These are phyloP conservation scores for Hycleus cichorii DNA, from an alignment of 1,140 invertebrate genomes.

Conservation along the genomic window DNA sequence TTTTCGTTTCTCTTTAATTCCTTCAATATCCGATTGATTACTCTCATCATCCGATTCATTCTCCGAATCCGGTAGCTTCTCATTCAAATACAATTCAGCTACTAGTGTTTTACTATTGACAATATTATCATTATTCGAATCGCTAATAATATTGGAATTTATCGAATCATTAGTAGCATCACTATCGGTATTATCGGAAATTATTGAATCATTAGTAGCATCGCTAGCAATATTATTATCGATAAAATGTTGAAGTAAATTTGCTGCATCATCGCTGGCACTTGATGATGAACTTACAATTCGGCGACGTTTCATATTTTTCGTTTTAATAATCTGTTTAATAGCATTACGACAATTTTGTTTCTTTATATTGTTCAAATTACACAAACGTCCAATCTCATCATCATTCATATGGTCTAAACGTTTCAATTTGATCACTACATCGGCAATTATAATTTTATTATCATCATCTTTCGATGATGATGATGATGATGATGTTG, in stretches of 20 bases:
- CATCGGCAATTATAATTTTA: too few species aligned
- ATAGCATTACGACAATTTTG: background rate
- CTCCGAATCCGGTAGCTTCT: too few species aligned
- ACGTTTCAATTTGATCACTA: too few species aligned
- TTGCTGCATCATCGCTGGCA: background rate
- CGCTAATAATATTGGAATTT: background rate
- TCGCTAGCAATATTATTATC: background rate
- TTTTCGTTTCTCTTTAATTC: too few species aligned
- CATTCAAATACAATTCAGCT: too few species aligned
- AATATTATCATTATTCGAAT: too few species aligned
- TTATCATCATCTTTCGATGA: too few species aligned
- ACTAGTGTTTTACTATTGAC: too few species aligned
- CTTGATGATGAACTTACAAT: background rate
- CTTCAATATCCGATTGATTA: too few species aligned
- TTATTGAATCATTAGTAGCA: background rate
- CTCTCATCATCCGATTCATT: too few species aligned
- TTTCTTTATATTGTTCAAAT: background rate
- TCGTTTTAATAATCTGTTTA: background rate
- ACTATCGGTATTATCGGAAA: background rate
- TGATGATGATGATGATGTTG: too few species aligned
- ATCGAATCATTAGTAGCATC: background rate
- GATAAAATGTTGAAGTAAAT: background rate
- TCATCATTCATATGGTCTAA: background rate
- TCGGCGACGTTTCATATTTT: background rate
- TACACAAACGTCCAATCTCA: constrained; percentile 2